Percentiles rank a stretch among this genome's conserved stretches.
These are phyloP conservation scores for Delia radicum DNA, from an alignment of 1,140 invertebrate genomes.

Conservation along the genomic window DNA sequence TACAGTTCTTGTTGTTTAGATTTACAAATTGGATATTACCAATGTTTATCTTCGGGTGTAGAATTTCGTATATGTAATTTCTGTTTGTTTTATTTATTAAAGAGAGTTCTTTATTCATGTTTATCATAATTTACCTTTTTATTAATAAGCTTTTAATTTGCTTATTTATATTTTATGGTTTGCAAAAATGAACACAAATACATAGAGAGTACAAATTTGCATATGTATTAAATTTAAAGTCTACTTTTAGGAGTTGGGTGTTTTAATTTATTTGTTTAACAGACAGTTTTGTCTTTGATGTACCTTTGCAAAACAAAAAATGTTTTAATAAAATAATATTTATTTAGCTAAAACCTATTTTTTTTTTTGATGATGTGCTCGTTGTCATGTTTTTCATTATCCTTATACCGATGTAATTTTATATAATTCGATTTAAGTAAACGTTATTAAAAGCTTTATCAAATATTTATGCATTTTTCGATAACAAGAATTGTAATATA, in stretches of 20 bases:
- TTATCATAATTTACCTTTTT: slow-evolving; percentile 15
- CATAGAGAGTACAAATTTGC: slow-evolving; percentile 6
- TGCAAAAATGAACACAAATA: background rate
- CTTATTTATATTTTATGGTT: slow-evolving; percentile 22
- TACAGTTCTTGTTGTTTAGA: too few relatives aligned
- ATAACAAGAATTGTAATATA: too few relatives aligned
- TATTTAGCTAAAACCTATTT: background rate
- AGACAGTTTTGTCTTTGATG: background rate
- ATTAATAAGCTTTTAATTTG: slow-evolving; percentile 24
- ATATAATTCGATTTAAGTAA: background rate
- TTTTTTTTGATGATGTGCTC: too few relatives aligned
- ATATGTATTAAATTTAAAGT: background rate
- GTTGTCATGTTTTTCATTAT: background rate
- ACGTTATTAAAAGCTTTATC: background rate
- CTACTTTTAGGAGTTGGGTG: background rate
- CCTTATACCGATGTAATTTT: background rate
- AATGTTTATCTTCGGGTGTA: too few relatives aligned
- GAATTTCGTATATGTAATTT: too few relatives aligned
- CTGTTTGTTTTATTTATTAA: slow-evolving; percentile 1
- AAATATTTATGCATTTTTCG: background rate
- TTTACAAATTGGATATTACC: too few relatives aligned
- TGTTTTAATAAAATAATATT: background rate
- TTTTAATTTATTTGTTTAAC: background rate
- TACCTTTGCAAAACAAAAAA: background rate
- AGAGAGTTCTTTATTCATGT: background rate